These are phyloP conservation scores for Eutolmus rufibarbis DNA, from an alignment of 2,888 invertebrate species.

Conservation along the genomic window DNA sequence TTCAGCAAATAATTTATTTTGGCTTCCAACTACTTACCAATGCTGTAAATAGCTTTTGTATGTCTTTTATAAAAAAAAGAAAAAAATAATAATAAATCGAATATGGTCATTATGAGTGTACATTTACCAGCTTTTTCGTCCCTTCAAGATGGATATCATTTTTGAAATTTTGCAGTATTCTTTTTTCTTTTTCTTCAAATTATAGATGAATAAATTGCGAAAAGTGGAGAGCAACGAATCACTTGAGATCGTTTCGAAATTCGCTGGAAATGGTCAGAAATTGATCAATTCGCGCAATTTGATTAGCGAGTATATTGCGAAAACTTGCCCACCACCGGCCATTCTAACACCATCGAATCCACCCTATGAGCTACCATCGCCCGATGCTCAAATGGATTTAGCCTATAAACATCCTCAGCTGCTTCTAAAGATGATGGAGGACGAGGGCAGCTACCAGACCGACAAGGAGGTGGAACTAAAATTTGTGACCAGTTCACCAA, in stretches of 20 bases:
- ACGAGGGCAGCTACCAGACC: slow-evolving; percentile 25
- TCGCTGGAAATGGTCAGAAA: background rate
- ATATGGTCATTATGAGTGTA: background rate
- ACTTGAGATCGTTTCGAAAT: background rate
- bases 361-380: slow-evolving; percentile 33
- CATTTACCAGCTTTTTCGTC: background rate
- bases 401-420: slow-evolving; percentile 61
- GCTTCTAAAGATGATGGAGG: slow-evolving; percentile 56
- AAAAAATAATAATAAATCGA: background rate
- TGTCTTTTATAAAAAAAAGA: background rate
- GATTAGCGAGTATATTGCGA: slow-evolving; percentile 50
- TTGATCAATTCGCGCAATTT: slow-evolving; percentile 46
- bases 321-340: slow-evolving; percentile 48
- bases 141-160: background rate
- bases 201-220: slow-evolving; percentile 37
- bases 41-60: background rate
- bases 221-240: slow-evolving; percentile 38
- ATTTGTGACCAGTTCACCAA: background rate
- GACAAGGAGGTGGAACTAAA: slow-evolving; percentile 33
- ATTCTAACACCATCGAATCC: slow-evolving; percentile 48
- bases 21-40: background rate
- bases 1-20: background rate
- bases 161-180: background rate
- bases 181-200: slow-evolving; percentile 16
- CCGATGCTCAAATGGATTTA: slow-evolving; percentile 51